A percentile compares a stretch with the other conserved stretches of the same genome.
Evolutionary conservation across 1,140 invertebrate species (phyloP).

Genomic region (Heliconius hewitsoni): DNA sequence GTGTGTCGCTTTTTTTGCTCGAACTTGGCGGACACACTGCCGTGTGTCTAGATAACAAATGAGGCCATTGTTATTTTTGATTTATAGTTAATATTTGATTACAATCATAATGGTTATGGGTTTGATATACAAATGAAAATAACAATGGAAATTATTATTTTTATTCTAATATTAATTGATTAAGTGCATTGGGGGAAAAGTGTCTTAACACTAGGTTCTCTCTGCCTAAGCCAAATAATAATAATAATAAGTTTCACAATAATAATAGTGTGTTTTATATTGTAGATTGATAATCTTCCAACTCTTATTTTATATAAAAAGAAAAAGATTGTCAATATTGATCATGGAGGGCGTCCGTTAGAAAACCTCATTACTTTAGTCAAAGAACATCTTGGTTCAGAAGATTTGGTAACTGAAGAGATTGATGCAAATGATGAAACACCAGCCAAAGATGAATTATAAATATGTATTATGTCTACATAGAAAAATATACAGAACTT

Average conservation of each 20-base stretch:
- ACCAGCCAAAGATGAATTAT: constrained; percentile 68
- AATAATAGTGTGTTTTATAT: constrained; percentile 28
- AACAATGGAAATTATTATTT: too few species aligned
- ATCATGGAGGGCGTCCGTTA: constrained; percentile 60
- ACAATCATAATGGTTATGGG: too few species aligned
- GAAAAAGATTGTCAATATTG: constrained; percentile 66
- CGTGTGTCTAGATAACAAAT: too few species aligned
- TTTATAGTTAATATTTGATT: too few species aligned
- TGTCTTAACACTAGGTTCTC: too few species aligned
- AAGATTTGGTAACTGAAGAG: constrained; percentile 11
- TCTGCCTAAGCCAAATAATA: not conserved
- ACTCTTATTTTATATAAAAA: constrained; percentile 70
- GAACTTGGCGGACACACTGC: too few species aligned
- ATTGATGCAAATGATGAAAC: constrained; percentile 27
- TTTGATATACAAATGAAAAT: too few species aligned
- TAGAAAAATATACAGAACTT: constrained; percentile 32
- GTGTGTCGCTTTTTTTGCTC: too few species aligned
- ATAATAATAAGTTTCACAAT: not conserved
- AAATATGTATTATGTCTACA: constrained; percentile 40
- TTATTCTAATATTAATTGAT: too few species aligned
- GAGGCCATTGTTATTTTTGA: too few species aligned
- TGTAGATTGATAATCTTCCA: constrained; percentile 67
- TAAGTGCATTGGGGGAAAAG: too few species aligned
- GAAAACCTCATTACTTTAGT: constrained; percentile 65
- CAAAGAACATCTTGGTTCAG: constrained; percentile 56